A percentile compares a stretch with the other conserved stretches of the same genome.
These are phyloP conservation scores for Muntiacus muntjak DNA, from an alignment of 2,113 vertebrate genomes.

Conservation along the genomic window DNA sequence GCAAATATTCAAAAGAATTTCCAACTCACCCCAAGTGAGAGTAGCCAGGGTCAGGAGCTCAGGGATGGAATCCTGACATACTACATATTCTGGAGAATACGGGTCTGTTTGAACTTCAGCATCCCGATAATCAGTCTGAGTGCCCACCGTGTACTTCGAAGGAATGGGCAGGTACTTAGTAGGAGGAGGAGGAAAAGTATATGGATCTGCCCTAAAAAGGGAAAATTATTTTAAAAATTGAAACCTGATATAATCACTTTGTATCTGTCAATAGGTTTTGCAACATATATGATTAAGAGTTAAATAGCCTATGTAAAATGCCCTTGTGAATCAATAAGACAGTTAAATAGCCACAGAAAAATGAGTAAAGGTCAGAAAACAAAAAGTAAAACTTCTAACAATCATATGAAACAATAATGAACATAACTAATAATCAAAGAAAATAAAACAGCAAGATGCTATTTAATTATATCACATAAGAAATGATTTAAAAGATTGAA, in stretches of 20 bases:
- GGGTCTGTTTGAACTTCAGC: slow-evolving; percentile 94
- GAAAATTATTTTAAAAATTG: slow-evolving; percentile 38
- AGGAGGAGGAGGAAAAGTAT: neutral
- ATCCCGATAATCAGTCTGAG: slow-evolving; percentile 96
- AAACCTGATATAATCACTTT: neutral
- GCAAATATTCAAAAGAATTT: slow-evolving; percentile 8
- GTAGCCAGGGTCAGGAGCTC: slow-evolving; percentile 90
- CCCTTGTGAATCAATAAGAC: neutral
- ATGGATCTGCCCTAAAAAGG: slow-evolving; percentile 64
- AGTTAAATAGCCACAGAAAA: neutral
- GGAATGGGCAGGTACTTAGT: neutral
- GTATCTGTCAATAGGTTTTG: slow-evolving; percentile 10
- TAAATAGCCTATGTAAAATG: neutral
- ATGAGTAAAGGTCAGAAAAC: neutral
- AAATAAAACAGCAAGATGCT: neutral
- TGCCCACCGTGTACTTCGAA: slow-evolving; percentile 81
- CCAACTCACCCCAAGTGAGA: slow-evolving; percentile 89
- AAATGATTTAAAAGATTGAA: neutral
- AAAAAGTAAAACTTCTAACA: neutral
- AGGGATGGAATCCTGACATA: slow-evolving; percentile 82
- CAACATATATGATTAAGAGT: neutral
- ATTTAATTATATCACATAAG: neutral
- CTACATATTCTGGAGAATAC: slow-evolving; percentile 88
- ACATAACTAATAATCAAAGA: neutral
- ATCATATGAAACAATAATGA: neutral